Conservation (phyloP, 2,888 invertebrate species). For the Acanthosoma haemorrhoidale region DNA sequence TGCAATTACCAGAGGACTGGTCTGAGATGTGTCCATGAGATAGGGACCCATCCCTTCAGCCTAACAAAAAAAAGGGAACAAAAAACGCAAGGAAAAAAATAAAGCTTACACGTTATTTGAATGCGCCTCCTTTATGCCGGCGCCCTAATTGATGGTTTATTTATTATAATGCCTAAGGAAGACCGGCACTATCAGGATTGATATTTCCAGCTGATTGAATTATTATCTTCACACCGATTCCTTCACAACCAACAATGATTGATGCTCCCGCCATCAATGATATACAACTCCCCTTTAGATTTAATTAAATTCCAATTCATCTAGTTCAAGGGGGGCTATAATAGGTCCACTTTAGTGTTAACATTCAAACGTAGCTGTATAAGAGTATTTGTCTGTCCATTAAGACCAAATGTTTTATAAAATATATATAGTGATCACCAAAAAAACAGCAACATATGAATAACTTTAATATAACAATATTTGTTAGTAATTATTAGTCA, state of each 20-base stretch:
- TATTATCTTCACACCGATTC: slow-evolving; percentile 12
- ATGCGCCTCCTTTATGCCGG: background rate
- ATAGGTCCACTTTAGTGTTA: background rate
- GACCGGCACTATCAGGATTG: no score
- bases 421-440: no score
- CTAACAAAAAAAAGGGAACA: background rate
- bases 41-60: background rate
- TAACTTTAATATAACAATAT: no score
- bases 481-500: no score
- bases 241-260: slow-evolving; percentile 9
- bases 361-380: no score
- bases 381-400: no score
- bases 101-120: no score
- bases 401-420: no score
- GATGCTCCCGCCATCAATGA: background rate
- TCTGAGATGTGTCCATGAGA: background rate
- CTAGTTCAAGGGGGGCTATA: background rate
- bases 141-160: slow-evolving; percentile 1
- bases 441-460: no score
- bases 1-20: background rate
- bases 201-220: background rate
- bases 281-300: slow-evolving; percentile 5
- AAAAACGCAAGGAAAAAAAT: background rate
- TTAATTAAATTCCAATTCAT: slow-evolving; percentile 3
- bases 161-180: slow-evolving; percentile 1